These are phyloP conservation scores for Leptoclinus maculatus DNA, from an alignment of 2,797 vertebrate species.

Conservation along the genomic window DNA sequence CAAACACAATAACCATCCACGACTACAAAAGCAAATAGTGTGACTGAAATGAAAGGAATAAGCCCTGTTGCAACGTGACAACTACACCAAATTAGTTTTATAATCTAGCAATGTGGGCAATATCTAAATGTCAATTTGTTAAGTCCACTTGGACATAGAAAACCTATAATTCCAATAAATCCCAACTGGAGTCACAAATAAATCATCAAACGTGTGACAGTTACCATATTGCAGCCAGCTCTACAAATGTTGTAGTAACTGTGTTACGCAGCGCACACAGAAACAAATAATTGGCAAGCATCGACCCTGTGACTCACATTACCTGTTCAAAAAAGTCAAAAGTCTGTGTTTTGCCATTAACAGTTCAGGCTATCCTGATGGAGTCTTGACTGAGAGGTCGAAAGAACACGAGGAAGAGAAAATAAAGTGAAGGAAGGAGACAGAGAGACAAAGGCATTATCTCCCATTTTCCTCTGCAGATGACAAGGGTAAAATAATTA, in stretches of 20 bases:
- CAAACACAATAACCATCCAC: neutral
- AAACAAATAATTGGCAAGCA: neutral
- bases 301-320: neutral
- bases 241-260: neutral
- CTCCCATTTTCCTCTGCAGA: slow-evolving; percentile 74
- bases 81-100: neutral
- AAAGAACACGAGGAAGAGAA: slow-evolving; percentile 33
- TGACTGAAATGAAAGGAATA: neutral
- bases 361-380: neutral
- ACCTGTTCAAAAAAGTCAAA: neutral
- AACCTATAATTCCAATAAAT: neutral
- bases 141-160: neutral
- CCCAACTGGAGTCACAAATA: neutral
- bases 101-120: neutral
- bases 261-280: neutral
- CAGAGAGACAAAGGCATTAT: slow-evolving; percentile 75
- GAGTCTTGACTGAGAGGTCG: slow-evolving; percentile 16
- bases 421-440: slow-evolving; percentile 54
- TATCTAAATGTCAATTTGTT: neutral
- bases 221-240: neutral
- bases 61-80: neutral
- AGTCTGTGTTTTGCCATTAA: neutral
- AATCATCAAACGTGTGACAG: neutral
- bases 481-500: slow-evolving; percentile 87
- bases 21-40: neutral